Evolutionary conservation across 2,888 invertebrate genomes (phyloP), one percentile per base, ranked within the genome.

Genomic region (Cheilosia impressa): DNA sequence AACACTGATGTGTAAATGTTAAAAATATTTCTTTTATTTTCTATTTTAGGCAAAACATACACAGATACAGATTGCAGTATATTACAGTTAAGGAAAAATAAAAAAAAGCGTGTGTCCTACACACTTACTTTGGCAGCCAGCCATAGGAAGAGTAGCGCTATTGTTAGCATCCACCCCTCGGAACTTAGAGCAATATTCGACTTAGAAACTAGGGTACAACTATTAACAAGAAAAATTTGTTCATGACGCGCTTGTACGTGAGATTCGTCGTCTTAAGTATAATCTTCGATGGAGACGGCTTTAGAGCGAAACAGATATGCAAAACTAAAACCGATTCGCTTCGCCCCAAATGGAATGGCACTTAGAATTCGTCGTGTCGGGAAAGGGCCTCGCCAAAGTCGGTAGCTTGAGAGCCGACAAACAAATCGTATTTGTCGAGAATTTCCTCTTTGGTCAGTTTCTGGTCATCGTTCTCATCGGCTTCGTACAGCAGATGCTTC

Each of bases 401-500:
- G 0, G 99, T 99, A 1, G 98, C 99, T 92, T 99, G 99, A 0
- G 99, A 99, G 45, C 99, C 99, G 4, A 99, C 99, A 92, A 99
- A 99, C 10, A 99, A 93, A 92, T 99, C 99, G 91, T 99, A 99
- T 91, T 99, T 99, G 72, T 96, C 96, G 27, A 99, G 92, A 41
- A 99, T 95, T 93, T 99, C 99, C 0, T 95, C 95, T 91, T 96
- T 97, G 9, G 96, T 97, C 34, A 99, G 94, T 90, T 96, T 95
- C 89, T 97, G 96, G 93, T 99, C 99, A 10, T 96, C 96, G 93
- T 99, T 96, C 0, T 94, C 93, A 92, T 99, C 99, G 0, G 98
- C 97, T 92, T 99, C 98, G 92, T 96, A 97, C 87, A 99, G 96
- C 58, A 99, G 94, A 93, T 99, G 99, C 79, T 97, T 95, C 7